Percentiles rank a stretch among this genome's conserved stretches.
These are phyloP conservation scores for Hirundo rustica DNA, from an alignment of 2,797 vertebrate species.

Conservation along the genomic window DNA sequence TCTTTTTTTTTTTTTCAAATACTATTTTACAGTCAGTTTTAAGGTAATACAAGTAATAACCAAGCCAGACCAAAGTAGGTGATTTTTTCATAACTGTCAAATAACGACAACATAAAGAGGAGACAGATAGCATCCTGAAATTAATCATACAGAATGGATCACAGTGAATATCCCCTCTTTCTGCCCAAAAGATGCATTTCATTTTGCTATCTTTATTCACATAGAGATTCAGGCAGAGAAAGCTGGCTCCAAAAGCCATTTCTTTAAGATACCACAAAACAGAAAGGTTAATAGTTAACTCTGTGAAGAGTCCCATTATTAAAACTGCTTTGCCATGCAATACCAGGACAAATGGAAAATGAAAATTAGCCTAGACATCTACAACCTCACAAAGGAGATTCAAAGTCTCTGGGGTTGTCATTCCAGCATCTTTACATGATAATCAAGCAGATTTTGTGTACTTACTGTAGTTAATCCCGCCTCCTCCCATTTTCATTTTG, in stretches of 20 bases:
- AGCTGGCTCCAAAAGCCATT: slow-evolving; percentile 15
- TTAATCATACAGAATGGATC: slow-evolving; percentile 1
- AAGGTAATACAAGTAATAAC: neutral
- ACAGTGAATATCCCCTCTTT: neutral
- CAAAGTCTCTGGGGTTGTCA: slow-evolving; percentile 32
- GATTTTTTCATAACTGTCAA: slow-evolving; percentile 23
- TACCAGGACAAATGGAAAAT: slow-evolving; percentile 56
- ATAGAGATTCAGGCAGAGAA: neutral
- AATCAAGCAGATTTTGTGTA: slow-evolving; percentile 54
- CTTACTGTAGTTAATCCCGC: slow-evolving; percentile 51
- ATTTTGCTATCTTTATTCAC: slow-evolving; percentile 42
- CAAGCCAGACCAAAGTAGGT: neutral
- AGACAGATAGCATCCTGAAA: slow-evolving; percentile 24
- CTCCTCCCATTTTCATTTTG: slow-evolving; percentile 64
- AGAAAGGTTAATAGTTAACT: slow-evolving; percentile 50
- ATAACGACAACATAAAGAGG: neutral
- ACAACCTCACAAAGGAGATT: slow-evolving; percentile 37
- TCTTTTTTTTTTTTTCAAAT: neutral
- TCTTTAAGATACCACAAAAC: slow-evolving; percentile 28
- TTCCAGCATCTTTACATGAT: slow-evolving; percentile 54
- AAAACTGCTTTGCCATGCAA: slow-evolving; percentile 56
- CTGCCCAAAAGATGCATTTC: slow-evolving; percentile 20
- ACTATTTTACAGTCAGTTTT: neutral
- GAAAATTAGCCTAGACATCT: slow-evolving; percentile 57
- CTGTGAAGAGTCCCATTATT: slow-evolving; percentile 35